Evolutionary conservation across 2,113 vertebrate species (phyloP), one percentile per base, ranked within the genome.

Genomic region (Gavialis gangeticus): DNA sequence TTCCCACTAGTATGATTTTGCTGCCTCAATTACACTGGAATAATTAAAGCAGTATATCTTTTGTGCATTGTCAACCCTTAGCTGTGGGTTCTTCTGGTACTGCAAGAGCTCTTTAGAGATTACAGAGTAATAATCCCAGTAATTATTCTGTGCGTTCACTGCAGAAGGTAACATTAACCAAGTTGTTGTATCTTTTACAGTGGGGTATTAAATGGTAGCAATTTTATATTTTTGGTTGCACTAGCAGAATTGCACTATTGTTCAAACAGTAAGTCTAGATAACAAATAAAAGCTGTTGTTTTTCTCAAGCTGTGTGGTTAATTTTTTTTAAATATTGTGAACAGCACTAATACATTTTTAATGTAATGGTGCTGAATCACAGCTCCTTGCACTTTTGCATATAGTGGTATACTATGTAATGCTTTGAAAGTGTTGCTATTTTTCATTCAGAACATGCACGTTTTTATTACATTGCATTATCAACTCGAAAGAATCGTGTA

Each of bases 1-100:
- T 60, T 15, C 87, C 83, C 27, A 34, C 12, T 3, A 4, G 25
- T 0, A 0, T 46, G 34, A 17, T 28, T 66, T 46, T n/a, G 12
- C 71, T 75, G 22, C 73, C 77, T 25, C 28, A 30, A 69, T 25
- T 37, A 17, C 34, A 9, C 0, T 1, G 13, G 16, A 87, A 9
- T 81, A 5, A 62, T 19, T 3, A 17, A 84, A 86, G 75, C 69
- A 54, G 37, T 84, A 93, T 87, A 24, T 46, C 37, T 63, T n/a
- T 64, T 92, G 12, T 28, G 34, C 84, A 77, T 75, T 37, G 58
- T 4, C 15, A 0, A 15, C n/a, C 66, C 17, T 69, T 19, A 21
- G n/a, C 46, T 46, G 46, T 46, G 46, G 10, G 66, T 69, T 18
- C 34, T 34, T 69, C 66, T 30, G 66, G n/a, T 9, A 19, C 16